Base-by-base conservation (phyloP, 1,140 invertebrate genomes). In the Heliconius congener region DNA sequence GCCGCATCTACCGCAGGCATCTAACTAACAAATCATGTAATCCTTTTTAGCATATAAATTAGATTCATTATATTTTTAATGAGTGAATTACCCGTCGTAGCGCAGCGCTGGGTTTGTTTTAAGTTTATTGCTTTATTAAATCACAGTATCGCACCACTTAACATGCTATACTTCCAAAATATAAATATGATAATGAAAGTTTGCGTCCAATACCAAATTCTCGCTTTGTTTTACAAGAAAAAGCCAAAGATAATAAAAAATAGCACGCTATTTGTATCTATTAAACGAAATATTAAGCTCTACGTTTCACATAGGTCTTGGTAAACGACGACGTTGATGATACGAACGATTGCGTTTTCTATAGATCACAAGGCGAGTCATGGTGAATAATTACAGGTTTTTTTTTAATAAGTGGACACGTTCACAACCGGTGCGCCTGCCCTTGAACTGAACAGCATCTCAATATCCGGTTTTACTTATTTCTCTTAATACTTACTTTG, bases 371-470 rank as follows among this genome's bases (percentile, higher is more conserved):
- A 74, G 30, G 27, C 76, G 39, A 80, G 46, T 76, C 71, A 73
- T 80, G 52, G 46, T 57, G 60, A 75, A 80, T 80, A 80, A 80
- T 76, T 80, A 80, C 70, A 71, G 50, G 46, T 76, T 80, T 76
- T 80, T 46, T 78, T 78, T 73, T 27, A 60, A 76, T 80, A 80
- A 80, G 71, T 77, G 70, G 50, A 74, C 72, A 57, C n/a, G 60
- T 39, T 16, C 50, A 71, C 13, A 84, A 84, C 83, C 81, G 79
- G 81, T 81, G 71, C 72, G 52, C 23, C 50, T 79, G 83, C 72
- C 83, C 83, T 82, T 84, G 83, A 84, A 84, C 79, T 82, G 60
- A 71, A 50, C 23, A 11, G 27, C 71, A 77, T 79, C 50, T 72
- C 78, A 76, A 80, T 57, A 71, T 81, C 79, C 77, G 75, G 76